Evolutionary conservation across 2,797 vertebrate species (phyloP), one percentile per base, ranked within the genome.

Genomic region (Liparis tanakae): DNA sequence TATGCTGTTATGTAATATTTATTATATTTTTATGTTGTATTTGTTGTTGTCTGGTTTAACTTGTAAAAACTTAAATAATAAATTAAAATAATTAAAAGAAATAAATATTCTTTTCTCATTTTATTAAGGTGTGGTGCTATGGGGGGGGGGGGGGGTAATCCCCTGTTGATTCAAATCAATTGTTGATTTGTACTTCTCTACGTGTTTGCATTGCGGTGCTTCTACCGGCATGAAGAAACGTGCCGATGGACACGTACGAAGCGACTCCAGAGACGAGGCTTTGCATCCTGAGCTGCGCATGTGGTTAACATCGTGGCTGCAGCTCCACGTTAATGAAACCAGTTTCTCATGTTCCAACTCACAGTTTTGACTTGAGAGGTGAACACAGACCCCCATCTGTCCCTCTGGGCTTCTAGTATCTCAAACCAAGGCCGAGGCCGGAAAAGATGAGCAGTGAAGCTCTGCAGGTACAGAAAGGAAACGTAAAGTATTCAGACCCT

Each of bases 221-320:
- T 17, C 12, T 25, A 43, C 14, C 30, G 20, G 48, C 10, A 46
- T 30, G 25, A 30, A 30, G 63, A 55, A n/a, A 25, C 0, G 0
- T 6, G 25, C 22, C 17, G 6, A 59, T 66, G 3, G 41, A 72
- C 34, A 76, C 7, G n/a, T 51, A 41, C 4, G 6, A 58, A 54
- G 46, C 3, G 18, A 13, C 20, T 57, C 15, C 6, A 17, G 3
- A 51, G 36, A 46, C 2, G 9, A 10, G 25, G 25, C 1, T 62
- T 33, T 20, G 17, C 20, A 20, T 18, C 1, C 2, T 55, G 56
- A 71, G 15, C 1, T 0, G 6, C 7, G 0, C 10, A 2, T 20
- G 34, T 30, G 18, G 70, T 74, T 41, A 58, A 6, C 6, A 22
- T 1, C 10, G 14, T 57, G 44, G 58, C 61, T 72, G 66, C 55